phyloP scores from a whole-genome alignment of 2,797 vertebrate species.

The Enteromius mattozi region DNA sequence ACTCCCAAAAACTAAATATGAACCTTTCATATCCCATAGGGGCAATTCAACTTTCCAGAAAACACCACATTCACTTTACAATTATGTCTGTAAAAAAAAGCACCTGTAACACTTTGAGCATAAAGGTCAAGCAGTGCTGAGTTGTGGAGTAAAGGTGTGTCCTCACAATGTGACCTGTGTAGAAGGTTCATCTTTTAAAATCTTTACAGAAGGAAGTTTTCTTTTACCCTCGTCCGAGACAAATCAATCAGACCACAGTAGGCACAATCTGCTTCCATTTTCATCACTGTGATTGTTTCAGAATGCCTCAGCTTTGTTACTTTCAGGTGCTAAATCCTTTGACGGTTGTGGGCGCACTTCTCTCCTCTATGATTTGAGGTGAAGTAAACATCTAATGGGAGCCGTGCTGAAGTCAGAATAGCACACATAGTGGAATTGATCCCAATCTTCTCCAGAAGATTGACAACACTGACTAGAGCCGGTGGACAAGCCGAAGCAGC shows the following conservation, averaged over 20 bases:
- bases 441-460: conserved; percentile 52
- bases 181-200: conserved; percentile 25
- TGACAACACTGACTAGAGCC: conserved; percentile 31
- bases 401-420: conserved; percentile 51
- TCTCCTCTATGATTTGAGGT: conserved; percentile 44
- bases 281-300: conserved; percentile 42
- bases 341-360: conserved; percentile 44
- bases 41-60: neutral
- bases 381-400: conserved; percentile 58
- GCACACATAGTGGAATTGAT: conserved; percentile 53
- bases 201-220: conserved; percentile 28
- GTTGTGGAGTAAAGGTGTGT: neutral
- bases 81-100: neutral
- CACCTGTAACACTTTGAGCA: neutral
- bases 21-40: no score
- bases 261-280: conserved; percentile 46
- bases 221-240: conserved; percentile 23
- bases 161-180: neutral
- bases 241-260: conserved; percentile 41
- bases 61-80: neutral
- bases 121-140: neutral
- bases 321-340: conserved; percentile 39
- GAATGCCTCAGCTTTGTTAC: conserved; percentile 23
- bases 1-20: no score
- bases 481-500: conserved; percentile 13